Evolutionary conservation across 2,113 vertebrate species (phyloP).

Genomic region (Trematocara stigmaticum): DNA sequence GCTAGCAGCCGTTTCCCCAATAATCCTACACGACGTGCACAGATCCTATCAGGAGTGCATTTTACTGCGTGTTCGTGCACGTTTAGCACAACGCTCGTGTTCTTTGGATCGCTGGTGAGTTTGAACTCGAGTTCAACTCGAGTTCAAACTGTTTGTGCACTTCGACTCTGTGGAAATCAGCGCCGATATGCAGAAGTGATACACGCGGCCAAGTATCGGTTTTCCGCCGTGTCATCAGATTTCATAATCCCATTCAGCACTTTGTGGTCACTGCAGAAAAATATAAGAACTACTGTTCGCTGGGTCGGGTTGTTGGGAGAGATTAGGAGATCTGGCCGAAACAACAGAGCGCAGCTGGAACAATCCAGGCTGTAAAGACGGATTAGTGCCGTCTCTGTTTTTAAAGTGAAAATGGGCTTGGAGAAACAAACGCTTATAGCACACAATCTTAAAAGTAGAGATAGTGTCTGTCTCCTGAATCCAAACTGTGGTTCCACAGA

Average conservation of each 20-base stretch:
- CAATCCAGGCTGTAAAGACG: not conserved
- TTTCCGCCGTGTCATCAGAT: conserved; percentile 17
- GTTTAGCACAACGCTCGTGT: not conserved
- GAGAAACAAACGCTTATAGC: not conserved
- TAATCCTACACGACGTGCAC: not conserved
- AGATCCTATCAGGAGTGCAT: not conserved
- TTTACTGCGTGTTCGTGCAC: not conserved
- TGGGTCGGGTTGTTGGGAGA: not conserved
- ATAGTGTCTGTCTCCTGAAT: too few relatives aligned
- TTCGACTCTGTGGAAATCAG: not conserved
- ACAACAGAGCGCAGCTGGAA: not conserved
- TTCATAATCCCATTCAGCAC: not conserved
- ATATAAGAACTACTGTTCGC: not conserved
- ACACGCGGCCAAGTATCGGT: not conserved
- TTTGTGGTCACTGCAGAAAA: not conserved
- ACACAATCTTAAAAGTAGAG: too few relatives aligned
- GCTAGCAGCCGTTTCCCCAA: not conserved
- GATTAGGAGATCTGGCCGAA: not conserved
- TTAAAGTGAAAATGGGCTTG: not conserved
- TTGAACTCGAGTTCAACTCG: not conserved
- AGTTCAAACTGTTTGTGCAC: not conserved
- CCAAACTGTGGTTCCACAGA: too few relatives aligned
- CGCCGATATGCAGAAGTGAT: conserved; percentile 9
- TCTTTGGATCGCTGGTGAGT: not conserved
- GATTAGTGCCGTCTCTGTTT: not conserved